These are phyloP conservation scores for Acanthosoma haemorrhoidale DNA, from an alignment of 2,888 invertebrate genomes.

Conservation along the genomic window DNA sequence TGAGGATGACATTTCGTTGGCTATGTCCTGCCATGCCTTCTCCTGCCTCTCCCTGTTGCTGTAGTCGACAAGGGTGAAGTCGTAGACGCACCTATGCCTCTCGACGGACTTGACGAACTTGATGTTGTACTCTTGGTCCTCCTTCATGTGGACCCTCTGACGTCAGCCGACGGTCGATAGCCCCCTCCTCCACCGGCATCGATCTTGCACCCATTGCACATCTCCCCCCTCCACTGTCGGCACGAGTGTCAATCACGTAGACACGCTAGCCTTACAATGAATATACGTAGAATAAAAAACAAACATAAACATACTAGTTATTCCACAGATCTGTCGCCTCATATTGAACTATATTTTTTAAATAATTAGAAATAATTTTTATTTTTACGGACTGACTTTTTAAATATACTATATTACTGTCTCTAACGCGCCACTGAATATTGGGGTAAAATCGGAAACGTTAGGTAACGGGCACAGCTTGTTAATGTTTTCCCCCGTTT, in stretches of 20 bases:
- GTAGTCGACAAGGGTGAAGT: constrained; percentile 32
- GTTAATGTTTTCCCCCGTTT: too few relatives aligned
- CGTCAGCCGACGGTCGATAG: constrained; percentile 2
- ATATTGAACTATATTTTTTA: background rate
- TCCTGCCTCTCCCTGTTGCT: constrained; percentile 32
- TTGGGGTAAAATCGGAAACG: too few relatives aligned
- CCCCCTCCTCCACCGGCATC: background rate
- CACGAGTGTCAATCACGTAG: background rate
- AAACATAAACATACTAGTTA: too few relatives aligned
- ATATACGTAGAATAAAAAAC: too few relatives aligned
- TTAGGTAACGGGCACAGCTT: too few relatives aligned
- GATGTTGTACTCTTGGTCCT: constrained; percentile 37
- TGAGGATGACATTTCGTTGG: constrained; percentile 19
- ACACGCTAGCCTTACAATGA: too few relatives aligned
- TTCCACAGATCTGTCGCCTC: too few relatives aligned
- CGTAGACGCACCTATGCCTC: constrained; percentile 32
- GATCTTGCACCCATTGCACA: background rate
- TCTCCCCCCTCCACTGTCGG: background rate
- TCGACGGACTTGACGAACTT: constrained; percentile 33
- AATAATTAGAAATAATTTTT: background rate
- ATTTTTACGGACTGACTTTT: too few relatives aligned
- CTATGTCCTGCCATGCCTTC: constrained; percentile 34
- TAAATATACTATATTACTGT: too few relatives aligned
- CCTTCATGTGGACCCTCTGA: constrained; percentile 31
- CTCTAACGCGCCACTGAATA: too few relatives aligned